A percentile compares a stretch with the other conserved stretches of the same genome.
Evolutionary conservation across 2,113 vertebrate genomes (phyloP).

Genomic region (Vulpes lagopus): DNA sequence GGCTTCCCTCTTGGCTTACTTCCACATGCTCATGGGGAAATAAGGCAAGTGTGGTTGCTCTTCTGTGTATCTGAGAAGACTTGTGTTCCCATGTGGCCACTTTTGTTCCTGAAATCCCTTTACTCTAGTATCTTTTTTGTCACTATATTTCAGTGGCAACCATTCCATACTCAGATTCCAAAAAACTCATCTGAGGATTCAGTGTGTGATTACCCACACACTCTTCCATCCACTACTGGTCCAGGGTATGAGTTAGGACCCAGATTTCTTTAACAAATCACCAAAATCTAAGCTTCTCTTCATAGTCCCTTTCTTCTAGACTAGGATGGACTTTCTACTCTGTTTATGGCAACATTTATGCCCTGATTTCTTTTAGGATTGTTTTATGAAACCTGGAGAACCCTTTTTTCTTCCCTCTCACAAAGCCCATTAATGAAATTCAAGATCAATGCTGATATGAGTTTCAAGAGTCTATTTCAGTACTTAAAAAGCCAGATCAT

Average conservation of each 20-base stretch:
- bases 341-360: background rate
- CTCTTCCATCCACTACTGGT: background rate
- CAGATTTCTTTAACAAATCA: background rate
- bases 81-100: background rate
- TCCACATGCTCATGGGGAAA: background rate
- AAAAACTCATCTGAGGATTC: background rate
- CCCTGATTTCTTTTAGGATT: background rate
- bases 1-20: background rate
- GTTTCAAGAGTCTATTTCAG: background rate
- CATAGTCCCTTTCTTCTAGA: background rate
- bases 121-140: background rate
- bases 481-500: background rate
- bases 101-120: background rate
- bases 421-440: constrained; percentile 1
- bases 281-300: background rate
- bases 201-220: background rate
- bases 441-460: background rate
- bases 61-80: background rate
- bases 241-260: background rate
- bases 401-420: background rate
- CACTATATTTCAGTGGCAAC: background rate
- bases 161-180: background rate
- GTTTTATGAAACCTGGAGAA: background rate
- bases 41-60: background rate
- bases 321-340: background rate